Base-by-base conservation (phyloP, 2,797 vertebrate species). In the Acrossocheilus fasciatus region DNA sequence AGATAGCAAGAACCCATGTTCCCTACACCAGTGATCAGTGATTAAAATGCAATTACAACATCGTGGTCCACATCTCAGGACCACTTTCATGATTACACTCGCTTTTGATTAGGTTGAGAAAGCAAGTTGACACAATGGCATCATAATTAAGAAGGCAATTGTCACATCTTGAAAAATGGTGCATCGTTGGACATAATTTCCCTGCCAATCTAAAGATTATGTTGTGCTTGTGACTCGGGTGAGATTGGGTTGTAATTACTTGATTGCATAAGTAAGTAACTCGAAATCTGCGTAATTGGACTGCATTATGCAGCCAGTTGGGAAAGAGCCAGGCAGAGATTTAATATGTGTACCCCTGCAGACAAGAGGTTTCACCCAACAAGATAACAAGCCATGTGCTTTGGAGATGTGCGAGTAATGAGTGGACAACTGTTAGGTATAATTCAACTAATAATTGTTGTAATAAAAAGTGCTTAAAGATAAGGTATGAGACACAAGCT, bases 401-500 rank as follows among this genome's bases (percentile, higher is more conserved):
- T 89, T 85, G 68, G 81, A 93, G 90, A 92, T 92, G 91, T 92
- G 91, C 90, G 88, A 90, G 91, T 94, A 93, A 91, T 92, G 87
- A 87, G 88, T 7, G 89, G 92, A 92, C 92, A 93, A 88, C 91
- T 90, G 88, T 93, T 91, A 91, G 89, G 92, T 88, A 90, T 93
- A 92, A 94, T 94, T 93, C 92, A 89, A 93, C 91, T 91, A 93
- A 94, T 93, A 92, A 92, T 90, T 87, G 36, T 50, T 84, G 64
- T 30, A 66, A 57, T 66, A 76, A 30, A 72, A 36, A 39, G 30
- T 88, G 64, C 75, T 85, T n/a, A 68, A 86, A 76, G 36, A 86
- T 84, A 64, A 81, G 72, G 66, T 76, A 79, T 80, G 59, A 80
- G 87, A 83, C 41, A 64, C 81, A 43, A 76, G 57, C 34, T 20